These are phyloP conservation scores for Latrodectus hesperus DNA, from an alignment of 2,888 invertebrate species.

Conservation along the genomic window DNA sequence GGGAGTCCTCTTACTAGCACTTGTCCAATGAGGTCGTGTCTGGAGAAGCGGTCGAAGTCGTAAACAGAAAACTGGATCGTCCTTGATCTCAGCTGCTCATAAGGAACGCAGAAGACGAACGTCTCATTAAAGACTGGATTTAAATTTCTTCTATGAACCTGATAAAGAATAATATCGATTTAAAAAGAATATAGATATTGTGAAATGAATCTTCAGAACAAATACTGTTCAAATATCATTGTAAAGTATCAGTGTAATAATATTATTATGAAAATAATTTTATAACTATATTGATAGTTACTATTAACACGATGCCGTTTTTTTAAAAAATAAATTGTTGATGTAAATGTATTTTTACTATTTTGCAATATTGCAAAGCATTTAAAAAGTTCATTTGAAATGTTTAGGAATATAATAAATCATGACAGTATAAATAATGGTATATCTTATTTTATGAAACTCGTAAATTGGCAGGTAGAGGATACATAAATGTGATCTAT, in stretches of 20 bases:
- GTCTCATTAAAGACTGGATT: constrained; percentile 89
- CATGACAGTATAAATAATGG: too few species aligned
- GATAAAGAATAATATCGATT: background rate
- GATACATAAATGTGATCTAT: too few species aligned
- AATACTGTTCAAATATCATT: too few species aligned
- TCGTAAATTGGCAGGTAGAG: too few species aligned
- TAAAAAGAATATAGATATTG: background rate
- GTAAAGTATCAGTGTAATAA: too few species aligned
- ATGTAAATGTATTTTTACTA: background rate
- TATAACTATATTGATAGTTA: background rate
- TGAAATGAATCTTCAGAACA: background rate
- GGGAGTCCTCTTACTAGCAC: constrained; percentile 86
- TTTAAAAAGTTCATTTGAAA: too few species aligned
- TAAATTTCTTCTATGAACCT: constrained; percentile 85
- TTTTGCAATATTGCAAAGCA: too few species aligned
- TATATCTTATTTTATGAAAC: too few species aligned
- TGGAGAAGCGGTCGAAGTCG: constrained; percentile 90
- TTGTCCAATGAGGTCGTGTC: constrained; percentile 90
- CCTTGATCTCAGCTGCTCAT: constrained; percentile 84
- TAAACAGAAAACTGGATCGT: constrained; percentile 90
- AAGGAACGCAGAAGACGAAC: constrained; percentile 87
- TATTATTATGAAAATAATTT: too few species aligned
- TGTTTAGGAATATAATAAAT: too few species aligned
- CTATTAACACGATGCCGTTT: background rate
- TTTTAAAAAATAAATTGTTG: background rate